These are phyloP conservation scores for Rosalia funebris DNA, from an alignment of 2,888 invertebrate genomes.

Conservation along the genomic window DNA sequence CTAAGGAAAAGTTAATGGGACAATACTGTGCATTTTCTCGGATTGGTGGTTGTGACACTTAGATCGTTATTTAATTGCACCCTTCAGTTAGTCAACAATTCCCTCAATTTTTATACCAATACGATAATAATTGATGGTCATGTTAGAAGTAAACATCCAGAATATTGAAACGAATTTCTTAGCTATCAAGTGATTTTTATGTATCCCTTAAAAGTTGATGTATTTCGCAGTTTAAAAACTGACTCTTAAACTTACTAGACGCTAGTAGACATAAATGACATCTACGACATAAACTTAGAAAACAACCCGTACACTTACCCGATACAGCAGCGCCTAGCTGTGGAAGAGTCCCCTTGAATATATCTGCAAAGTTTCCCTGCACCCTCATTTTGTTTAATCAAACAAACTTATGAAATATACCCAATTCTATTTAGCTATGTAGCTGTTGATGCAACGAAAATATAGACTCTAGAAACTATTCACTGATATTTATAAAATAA, in stretches of 20 bases:
- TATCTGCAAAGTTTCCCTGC: constrained; percentile 7
- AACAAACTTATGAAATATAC: no score
- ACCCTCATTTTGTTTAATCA: neutral
- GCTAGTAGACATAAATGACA: neutral
- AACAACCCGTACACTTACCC: constrained; percentile 39
- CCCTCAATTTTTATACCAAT: no score
- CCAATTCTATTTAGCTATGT: no score
- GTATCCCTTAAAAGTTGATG: neutral
- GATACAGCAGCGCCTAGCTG: constrained; percentile 47
- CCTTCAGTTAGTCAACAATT: no score
- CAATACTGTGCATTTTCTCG: no score
- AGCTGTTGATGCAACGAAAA: no score
- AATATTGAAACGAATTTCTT: neutral
- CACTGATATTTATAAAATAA: no score
- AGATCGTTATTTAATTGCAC: no score
- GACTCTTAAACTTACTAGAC: neutral
- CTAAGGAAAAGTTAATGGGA: no score
- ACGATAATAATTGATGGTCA: neutral
- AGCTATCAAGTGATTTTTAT: neutral
- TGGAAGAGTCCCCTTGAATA: constrained; percentile 45
- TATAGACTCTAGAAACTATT: no score
- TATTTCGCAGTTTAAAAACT: neutral
- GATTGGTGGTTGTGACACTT: no score
- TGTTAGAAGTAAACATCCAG: neutral
- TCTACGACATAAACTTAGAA: neutral